Base-by-base conservation (phyloP, 2,113 vertebrate genomes). In the Agapornis roseicollis region DNA sequence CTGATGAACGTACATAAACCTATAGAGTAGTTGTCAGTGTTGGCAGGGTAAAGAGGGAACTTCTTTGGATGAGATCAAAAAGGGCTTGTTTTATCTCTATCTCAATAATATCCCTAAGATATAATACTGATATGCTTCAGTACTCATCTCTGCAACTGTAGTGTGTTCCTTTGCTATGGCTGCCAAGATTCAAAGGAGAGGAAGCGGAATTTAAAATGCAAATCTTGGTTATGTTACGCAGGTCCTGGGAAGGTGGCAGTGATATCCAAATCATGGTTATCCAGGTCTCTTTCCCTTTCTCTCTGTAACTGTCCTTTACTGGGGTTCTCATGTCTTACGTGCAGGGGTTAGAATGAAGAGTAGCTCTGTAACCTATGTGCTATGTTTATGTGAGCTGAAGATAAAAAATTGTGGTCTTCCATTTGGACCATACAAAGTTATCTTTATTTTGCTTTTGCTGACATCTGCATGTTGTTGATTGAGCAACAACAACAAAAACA, bases 281-380 rank as follows among this genome's bases (percentile, higher is more conserved):
- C 17, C 0, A 0, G 1, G 2, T 71, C 27, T 68, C 41, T 29
- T 85, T 35, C 25, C 12, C 13, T 44, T 88, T 79, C 33, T 76
- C 0, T 52, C 63, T 77, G 71, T 72, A 92, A 69, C 11, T n/a
- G 6, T 29, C 33, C 24, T 82, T 29, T 42, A 47, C 8, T 80
- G 35, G 11, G 8, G 1, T 2, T 56, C 53, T 60, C 72, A 28
- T 0, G 1, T 44, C 7, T 56, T 49, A 8, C 0, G 4, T 28
- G 20, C 50, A 74, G 53, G 5, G 17, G 6, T 71, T 77, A 31
- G 12, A 41, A 47, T 69, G 29, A 56, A 42, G 17, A 71, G 5
- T 17, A 73, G 18, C 19, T 74, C 41, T 4, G 2, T 89, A 68
- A 56, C 35, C 20, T 31, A 11, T 1, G 1, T 2, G 2, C 11